Evolutionary conservation across 1,140 invertebrate genomes (phyloP).

Genomic region (Drosophila quadrilineata): DNA sequence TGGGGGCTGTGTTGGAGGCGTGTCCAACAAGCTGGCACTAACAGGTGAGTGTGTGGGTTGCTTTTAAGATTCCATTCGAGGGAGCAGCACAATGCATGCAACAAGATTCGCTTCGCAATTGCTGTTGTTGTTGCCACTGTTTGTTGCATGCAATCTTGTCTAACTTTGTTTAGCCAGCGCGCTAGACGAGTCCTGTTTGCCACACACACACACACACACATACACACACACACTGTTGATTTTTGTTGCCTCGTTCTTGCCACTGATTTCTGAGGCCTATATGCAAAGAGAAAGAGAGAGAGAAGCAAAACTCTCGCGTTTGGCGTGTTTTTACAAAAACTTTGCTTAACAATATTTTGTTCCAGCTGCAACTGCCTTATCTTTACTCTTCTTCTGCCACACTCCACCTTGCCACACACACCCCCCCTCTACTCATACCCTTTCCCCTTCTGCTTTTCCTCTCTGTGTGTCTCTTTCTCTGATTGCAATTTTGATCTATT

Average conservation of each 20-base stretch:
- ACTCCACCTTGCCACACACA: slow-evolving; percentile 10
- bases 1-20: not conserved
- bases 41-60: slow-evolving; percentile 63
- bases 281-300: slow-evolving; percentile 10
- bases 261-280: slow-evolving; percentile 46
- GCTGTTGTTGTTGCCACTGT: slow-evolving; percentile 56
- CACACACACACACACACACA: too few relatives aligned
- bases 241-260: slow-evolving; percentile 49
- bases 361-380: slow-evolving; percentile 19
- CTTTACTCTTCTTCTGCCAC: slow-evolving; percentile 38
- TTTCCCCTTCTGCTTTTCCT: too few relatives aligned
- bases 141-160: slow-evolving; percentile 73
- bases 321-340: not conserved
- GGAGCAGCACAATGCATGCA: slow-evolving; percentile 36
- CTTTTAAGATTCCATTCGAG: slow-evolving; percentile 13
- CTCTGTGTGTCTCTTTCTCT: not conserved
- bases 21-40: slow-evolving; percentile 60
- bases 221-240: too few relatives aligned
- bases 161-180: slow-evolving; percentile 70
- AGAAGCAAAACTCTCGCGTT: not conserved
- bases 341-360: slow-evolving; percentile 51
- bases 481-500: slow-evolving; percentile 71
- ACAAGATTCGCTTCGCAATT: slow-evolving; percentile 27
- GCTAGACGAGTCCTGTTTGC: slow-evolving; percentile 24
- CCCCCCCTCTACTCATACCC: not conserved